Percentiles rank a stretch among this genome's conserved stretches.
These are phyloP conservation scores for Numenius phaeopus DNA, from an alignment of 2,797 vertebrate genomes.

Conservation along the genomic window DNA sequence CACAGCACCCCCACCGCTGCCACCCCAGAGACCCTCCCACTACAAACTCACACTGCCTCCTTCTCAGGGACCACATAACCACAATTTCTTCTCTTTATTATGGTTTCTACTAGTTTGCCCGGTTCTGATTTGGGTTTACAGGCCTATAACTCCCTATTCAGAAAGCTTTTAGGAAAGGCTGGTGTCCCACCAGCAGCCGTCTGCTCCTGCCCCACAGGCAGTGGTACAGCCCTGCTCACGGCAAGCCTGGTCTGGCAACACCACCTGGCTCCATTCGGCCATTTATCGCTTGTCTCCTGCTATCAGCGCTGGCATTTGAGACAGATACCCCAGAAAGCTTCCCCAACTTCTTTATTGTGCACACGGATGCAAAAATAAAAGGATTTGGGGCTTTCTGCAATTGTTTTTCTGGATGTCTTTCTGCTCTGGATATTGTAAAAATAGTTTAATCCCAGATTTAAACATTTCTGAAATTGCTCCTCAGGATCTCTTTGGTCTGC, in stretches of 20 bases:
- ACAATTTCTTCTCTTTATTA: neutral
- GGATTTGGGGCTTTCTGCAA: neutral
- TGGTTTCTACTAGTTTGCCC: neutral
- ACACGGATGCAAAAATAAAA: neutral
- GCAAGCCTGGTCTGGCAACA: accelerated
- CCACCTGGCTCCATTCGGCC: accelerated
- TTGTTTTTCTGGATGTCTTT: neutral
- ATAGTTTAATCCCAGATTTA: neutral
- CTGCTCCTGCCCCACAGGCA: accelerated
- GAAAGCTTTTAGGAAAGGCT: neutral
- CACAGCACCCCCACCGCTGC: neutral
- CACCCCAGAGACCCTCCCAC: neutral
- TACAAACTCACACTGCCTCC: neutral
- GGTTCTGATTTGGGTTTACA: neutral
- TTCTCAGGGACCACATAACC: neutral
- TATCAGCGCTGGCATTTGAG: neutral
- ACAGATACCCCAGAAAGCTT: neutral
- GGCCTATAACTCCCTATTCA: neutral
- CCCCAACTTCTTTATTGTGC: neutral
- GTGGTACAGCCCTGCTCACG: accelerated
- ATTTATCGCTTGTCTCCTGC: neutral
- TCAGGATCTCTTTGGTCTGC: neutral
- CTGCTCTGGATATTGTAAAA: neutral
- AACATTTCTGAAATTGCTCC: neutral
- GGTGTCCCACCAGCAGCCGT: neutral